A percentile compares a stretch with the other conserved stretches of the same genome.
Conservation (phyloP, 2,888 invertebrate species). For the Tenthredo amoena region DNA sequence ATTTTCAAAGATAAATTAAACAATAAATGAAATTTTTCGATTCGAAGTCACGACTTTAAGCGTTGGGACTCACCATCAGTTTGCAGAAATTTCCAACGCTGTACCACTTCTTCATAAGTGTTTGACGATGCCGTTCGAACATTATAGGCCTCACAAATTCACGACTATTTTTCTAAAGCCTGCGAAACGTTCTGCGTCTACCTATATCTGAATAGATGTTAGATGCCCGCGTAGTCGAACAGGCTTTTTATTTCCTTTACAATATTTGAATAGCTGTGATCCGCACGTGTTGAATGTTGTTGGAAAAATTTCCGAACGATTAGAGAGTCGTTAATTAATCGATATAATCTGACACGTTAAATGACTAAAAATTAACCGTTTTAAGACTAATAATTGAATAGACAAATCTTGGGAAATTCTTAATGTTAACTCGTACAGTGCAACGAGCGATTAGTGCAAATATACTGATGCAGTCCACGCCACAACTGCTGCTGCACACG, state of each 20-base stretch:
- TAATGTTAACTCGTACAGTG: neutral
- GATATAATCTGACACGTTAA: neutral
- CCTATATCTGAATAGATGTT: neutral
- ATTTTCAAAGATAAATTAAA: neutral
- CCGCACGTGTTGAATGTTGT: neutral
- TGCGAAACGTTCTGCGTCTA: neutral
- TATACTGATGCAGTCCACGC: neutral
- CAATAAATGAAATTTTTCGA: neutral
- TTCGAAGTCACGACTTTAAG: neutral
- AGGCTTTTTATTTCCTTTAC: neutral
- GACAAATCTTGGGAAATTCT: neutral
- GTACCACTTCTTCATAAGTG: slow-evolving; percentile 10
- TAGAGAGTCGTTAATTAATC: slow-evolving; percentile 17
- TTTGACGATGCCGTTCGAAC: slow-evolving; percentile 19
- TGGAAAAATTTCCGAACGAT: slow-evolving; percentile 10
- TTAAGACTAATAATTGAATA: neutral
- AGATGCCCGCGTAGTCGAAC: neutral
- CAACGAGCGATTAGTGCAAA: neutral
- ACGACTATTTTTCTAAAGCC: neutral
- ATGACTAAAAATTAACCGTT: neutral
- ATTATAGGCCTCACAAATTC: neutral
- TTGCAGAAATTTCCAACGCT: slow-evolving; percentile 23
- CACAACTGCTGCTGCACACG: slow-evolving; percentile 2
- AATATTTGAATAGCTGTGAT: slow-evolving; percentile 6
- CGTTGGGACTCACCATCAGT: neutral